Evolutionary conservation across 2,797 vertebrate species (phyloP), one percentile per base, ranked within the genome.

Genomic region (Enteromius viviparus): DNA sequence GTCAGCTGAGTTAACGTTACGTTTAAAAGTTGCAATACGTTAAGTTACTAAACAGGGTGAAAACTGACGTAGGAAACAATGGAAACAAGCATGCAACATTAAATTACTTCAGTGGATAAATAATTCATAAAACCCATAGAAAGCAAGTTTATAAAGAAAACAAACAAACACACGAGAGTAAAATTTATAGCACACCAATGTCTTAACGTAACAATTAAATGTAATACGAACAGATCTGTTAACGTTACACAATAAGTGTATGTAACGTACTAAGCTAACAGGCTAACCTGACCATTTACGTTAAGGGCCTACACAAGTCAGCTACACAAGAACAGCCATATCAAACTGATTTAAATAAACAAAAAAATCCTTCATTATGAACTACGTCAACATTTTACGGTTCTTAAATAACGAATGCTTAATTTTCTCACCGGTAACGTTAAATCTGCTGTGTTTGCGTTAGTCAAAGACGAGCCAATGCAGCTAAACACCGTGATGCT

Each of bases 191-290:
- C 11, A 23, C 8, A 21, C 5, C 14, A 21, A 4, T 65, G 32
- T 10, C 64, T 17, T 58, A 42, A 26, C 42, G 42, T 29, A 7
- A 40, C 53, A 14, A 21, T 19, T 40, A 11, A 12, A 42, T 6
- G 5, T 40, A 55, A 58, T 32, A 12, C 23, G 29, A 17, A 14
- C n/a, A 10, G 26, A 70, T 60, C 14, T 71, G 6, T 60, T 26
- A 26, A 26, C 26, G 26, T 26, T 71, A 40, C 32, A 12, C 21
- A 34, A 1, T 45, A 49, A 45, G 11, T 40, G 5, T 4, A 42
- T 7, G 34, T 26, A 26, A 26, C 26, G 26, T 34, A 62, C 51
- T 29, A 72, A 29, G 81, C 81, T 83, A 78, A 51, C 14, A 83
- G 0, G 81, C 81, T 77, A 83, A 55, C 15, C 11, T 26, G 3